Evolutionary conservation across 2,113 vertebrate genomes (phyloP), one percentile per base, ranked within the genome.

Genomic region (Oostethus manadensis): DNA sequence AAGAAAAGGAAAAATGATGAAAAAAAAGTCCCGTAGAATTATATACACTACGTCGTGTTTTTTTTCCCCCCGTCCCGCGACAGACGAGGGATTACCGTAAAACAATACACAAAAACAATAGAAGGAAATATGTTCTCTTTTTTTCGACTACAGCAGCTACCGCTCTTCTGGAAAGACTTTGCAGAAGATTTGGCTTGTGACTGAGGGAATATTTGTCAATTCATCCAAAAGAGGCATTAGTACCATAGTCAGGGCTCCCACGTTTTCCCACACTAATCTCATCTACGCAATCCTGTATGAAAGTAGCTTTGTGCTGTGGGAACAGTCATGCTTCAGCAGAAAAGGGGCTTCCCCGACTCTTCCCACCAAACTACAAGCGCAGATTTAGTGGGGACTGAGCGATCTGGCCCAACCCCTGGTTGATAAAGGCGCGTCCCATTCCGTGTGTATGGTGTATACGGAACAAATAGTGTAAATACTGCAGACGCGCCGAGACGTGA

Each of bases 401-500:
- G 8, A 53, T 53, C 3, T 3, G 6, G 26, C n/a, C 18, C 13
- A 3, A 21, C 17, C 51, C 33, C 51, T 14, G n/a, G 40, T 55
- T 9, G 11, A 55, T 38, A 6, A 40, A n/a, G 13, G 18, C n/a
- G 18, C 8, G 18, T 3, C n/a, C 33, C 29, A 20, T 54, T 38
- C 51, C 38, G 29, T 20, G 17, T 17, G 1, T 20, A 38, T 10
- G n/a, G 26, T 17, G 57, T 22, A 44, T 35, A 35, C 66, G 35
- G 51, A n/a, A n/a, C n/a, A n/a, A n/a, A n/a, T n/a, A n/a, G 66
- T 18, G 21, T 10, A 48, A 17, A 38, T 16, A 60, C 63, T 50
- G 61, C 49, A 50, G 21, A 67, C 1, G 46, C 17, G 65, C 70
- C 56, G 23, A 59, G 15, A 51, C 15, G 51, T 10, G 33, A 38